Conservation (phyloP, 2,888 invertebrate species). For the Brachyopa scutellaris region DNA sequence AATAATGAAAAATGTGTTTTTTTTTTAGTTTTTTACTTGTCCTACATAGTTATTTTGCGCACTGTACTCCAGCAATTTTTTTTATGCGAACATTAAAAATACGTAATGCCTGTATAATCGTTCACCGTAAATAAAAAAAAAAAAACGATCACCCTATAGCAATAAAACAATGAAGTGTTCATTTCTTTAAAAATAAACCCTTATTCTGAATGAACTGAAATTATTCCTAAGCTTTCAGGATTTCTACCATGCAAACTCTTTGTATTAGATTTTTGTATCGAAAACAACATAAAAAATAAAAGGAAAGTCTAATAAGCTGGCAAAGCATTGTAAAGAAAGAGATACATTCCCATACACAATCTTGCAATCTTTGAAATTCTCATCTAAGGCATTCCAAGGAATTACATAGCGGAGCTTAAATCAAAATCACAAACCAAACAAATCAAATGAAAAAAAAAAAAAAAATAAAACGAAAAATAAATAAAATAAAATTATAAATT, state of each 20-base stretch:
- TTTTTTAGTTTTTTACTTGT: too few relatives aligned
- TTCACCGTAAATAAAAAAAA: background rate
- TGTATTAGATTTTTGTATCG: background rate
- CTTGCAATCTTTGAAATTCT: constrained; percentile 29
- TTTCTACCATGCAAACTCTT: constrained; percentile 44
- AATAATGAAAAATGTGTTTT: too few relatives aligned
- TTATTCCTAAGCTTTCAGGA: background rate
- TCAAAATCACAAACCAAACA: constrained; percentile 30
- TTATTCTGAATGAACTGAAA: constrained; percentile 4
- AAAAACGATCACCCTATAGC: too few relatives aligned
- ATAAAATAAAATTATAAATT: constrained; percentile 35
- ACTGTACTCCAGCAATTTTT: too few relatives aligned
- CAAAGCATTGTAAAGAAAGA: constrained; percentile 41
- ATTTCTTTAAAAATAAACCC: background rate
- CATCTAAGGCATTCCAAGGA: constrained; percentile 55
- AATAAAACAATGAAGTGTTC: background rate
- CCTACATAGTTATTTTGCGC: too few relatives aligned
- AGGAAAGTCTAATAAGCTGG: constrained; percentile 45
- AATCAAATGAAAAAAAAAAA: constrained; percentile 50
- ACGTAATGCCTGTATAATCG: too few relatives aligned
- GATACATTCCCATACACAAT: constrained; percentile 49
- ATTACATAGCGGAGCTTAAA: constrained; percentile 68
- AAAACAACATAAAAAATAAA: constrained; percentile 9
- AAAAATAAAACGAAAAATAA: constrained; percentile 38
- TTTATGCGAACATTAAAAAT: too few relatives aligned